Base-by-base conservation (phyloP, 2,888 invertebrate genomes). In the Melieria omissa region DNA sequence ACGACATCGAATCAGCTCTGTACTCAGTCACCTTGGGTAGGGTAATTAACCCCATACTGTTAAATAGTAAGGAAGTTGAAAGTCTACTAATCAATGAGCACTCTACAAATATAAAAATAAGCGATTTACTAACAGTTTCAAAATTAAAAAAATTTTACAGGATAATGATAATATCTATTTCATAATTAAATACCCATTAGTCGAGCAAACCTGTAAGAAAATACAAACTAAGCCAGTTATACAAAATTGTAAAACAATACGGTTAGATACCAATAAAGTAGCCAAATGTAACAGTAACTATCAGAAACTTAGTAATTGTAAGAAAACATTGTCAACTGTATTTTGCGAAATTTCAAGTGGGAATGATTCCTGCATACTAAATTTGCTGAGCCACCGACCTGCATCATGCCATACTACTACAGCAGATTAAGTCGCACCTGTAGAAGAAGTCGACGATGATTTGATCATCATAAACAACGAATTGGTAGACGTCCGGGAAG, bases 101-200 rank as follows among this genome's bases (percentile, higher is more conserved):
- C 54, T 65, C 65, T 52, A 65, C 14, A 45, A 65, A 65, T 55
- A 65, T 65, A 5, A 65, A 42, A 4, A 65, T 65, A 55, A 65
- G 45, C 65, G 65, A 44, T 64, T 14, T 64, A 64, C 47, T 64
- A 64, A 64, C 64, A 45, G 46, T 64, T 6, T 49, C 64, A 46
- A 64, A 49, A 64, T 29, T 64, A 47, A 46, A 64, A 46, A 64
- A 64, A 64, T 64, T 64, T 64, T 64, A 12, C 47, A 64, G 46
- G 42, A 29, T 57, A 44, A 61, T 6, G 14, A 61, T 14, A 62
- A 61, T 14, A 62, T 46, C 47, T 62, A 62, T 14, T 62, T 62
- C 9, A 16, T 62, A 9, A 62, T 62, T 46, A 62, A 62, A 45
- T 62, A 46, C 6, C 62, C 62, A 62, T 4, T 62, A 46, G 62